Evolutionary conservation across 2,888 invertebrate genomes (phyloP).

Genomic region (Oscheius myriophilus): DNA sequence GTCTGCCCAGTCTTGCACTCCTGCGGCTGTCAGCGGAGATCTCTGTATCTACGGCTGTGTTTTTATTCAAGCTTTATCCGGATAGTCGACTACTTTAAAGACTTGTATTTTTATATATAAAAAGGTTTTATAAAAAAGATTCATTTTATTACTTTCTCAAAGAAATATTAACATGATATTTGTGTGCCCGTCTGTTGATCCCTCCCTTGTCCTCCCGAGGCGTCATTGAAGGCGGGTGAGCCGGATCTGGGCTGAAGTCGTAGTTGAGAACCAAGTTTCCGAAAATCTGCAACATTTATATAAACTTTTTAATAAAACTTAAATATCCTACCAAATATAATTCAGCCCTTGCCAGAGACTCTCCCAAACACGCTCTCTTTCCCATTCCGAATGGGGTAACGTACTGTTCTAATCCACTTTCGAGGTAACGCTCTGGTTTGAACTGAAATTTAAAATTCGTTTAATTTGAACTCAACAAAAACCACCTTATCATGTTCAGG

Average conservation of each 20-base stretch:
- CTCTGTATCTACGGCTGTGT: too few species aligned
- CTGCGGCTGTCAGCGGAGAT: too few species aligned
- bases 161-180: conserved; percentile 5
- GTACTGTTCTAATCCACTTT: conserved; percentile 12
- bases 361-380: conserved; percentile 44
- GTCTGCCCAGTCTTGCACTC: too few species aligned
- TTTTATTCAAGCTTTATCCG: too few species aligned
- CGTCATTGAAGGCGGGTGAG: background rate
- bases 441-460: conserved; percentile 1
- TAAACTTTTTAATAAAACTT: background rate
- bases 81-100: too few species aligned
- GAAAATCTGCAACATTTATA: conserved; percentile 8
- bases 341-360: conserved; percentile 48
- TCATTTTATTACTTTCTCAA: background rate
- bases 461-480: too few species aligned
- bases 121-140: background rate
- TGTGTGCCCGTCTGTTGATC: background rate
- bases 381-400: conserved; percentile 42
- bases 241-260: conserved; percentile 6
- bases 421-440: conserved; percentile 13
- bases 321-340: conserved; percentile 38
- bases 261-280: conserved; percentile 18
- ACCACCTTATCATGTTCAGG: conserved; percentile 33
- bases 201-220: background rate
- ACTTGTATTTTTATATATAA: too few species aligned